A percentile compares a stretch with the other conserved stretches of the same genome.
These are phyloP conservation scores for Pelmatolapia mariae DNA, from an alignment of 2,113 vertebrate species.

Conservation along the genomic window DNA sequence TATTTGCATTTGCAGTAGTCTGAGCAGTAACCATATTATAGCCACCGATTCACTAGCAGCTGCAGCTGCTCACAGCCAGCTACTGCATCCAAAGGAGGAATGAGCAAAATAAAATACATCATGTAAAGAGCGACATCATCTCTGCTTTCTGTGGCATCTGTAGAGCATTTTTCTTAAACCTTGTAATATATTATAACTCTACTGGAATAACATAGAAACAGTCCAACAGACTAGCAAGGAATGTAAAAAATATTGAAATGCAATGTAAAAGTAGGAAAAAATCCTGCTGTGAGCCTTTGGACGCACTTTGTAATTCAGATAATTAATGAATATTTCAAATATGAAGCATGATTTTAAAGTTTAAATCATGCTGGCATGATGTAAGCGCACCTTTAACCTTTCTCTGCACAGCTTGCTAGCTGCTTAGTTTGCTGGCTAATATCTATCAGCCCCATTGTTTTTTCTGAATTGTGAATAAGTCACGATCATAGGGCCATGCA, in stretches of 20 bases:
- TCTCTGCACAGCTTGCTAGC: neutral
- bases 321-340: neutral
- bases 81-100: neutral
- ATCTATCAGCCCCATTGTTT: neutral
- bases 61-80: neutral
- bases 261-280: neutral
- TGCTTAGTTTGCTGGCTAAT: neutral
- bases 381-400: neutral
- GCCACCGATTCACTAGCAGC: neutral
- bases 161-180: neutral
- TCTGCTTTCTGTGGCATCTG: neutral
- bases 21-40: neutral
- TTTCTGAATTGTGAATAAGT: neutral
- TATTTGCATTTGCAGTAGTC: neutral
- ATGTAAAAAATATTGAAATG: neutral
- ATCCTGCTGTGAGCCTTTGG: neutral
- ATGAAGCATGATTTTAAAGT: neutral
- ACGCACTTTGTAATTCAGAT: accelerated
- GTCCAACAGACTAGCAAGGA: neutral
- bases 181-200: neutral
- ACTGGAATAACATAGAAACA: neutral
- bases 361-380: accelerated
- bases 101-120: neutral
- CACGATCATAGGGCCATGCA: neutral
- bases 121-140: neutral